Conservation (phyloP, 2,888 invertebrate genomes). For the Tachina lurida region DNA sequence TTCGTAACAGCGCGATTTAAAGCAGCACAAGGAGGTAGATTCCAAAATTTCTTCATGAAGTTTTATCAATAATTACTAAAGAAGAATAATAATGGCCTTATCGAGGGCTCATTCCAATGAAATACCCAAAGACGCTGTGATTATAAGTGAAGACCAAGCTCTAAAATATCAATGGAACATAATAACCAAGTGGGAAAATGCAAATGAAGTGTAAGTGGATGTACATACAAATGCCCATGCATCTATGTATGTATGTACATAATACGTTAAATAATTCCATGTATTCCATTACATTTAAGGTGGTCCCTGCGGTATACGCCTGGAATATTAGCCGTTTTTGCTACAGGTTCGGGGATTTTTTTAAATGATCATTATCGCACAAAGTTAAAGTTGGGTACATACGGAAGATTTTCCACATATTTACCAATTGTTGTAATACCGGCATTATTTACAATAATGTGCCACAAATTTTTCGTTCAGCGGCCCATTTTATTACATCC, state of each 20-base stretch:
- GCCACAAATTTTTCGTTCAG: constrained; percentile 85
- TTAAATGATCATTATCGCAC: constrained; percentile 87
- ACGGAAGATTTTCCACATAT: constrained; percentile 86
- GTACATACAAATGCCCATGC: no score
- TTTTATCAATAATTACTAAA: constrained; percentile 40
- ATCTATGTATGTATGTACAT: constrained; percentile 43
- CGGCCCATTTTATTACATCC: constrained; percentile 85
- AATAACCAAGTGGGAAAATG: constrained; percentile 85
- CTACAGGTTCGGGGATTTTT: constrained; percentile 84
- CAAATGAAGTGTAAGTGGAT: constrained; percentile 85
- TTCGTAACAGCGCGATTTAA: constrained; percentile 33
- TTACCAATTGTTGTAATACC: constrained; percentile 86
- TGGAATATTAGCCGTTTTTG: constrained; percentile 83
- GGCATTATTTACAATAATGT: constrained; percentile 84
- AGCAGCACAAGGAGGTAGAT: not conserved
- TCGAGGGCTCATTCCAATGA: constrained; percentile 79
- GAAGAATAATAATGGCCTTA: constrained; percentile 84
- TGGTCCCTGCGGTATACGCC: constrained; percentile 84
- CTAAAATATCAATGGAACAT: constrained; percentile 85
- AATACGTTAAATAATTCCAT: constrained; percentile 8
- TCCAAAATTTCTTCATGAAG: not conserved
- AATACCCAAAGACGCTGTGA: constrained; percentile 86
- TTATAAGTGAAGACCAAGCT: constrained; percentile 85
- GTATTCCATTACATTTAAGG: constrained; percentile 78
- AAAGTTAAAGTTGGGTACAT: constrained; percentile 85